Percentiles rank a stretch among this genome's conserved stretches.
phyloP scores from a whole-genome alignment of 1,140 invertebrate genomes.

The Monomorium pharaonis region DNA sequence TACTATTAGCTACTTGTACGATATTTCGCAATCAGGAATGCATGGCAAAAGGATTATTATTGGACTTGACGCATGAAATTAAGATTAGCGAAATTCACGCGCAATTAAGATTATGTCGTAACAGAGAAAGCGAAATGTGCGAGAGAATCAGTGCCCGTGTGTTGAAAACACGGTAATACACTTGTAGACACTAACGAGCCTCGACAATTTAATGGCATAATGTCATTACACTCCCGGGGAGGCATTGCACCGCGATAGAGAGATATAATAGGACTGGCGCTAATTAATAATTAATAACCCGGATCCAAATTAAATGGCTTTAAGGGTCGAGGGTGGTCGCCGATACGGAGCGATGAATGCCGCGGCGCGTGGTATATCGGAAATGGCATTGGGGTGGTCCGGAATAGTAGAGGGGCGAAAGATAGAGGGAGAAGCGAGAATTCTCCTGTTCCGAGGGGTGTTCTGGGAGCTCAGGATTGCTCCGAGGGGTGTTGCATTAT shows the following conservation, averaged over 20 bases:
- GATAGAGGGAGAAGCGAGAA: constrained; percentile 42
- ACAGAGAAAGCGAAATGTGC: constrained; percentile 14
- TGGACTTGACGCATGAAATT: background rate
- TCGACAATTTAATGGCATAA: constrained; percentile 81
- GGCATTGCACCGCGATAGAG: constrained; percentile 80
- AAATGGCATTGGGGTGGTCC: constrained; percentile 74
- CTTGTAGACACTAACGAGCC: constrained; percentile 73
- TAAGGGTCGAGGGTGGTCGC: constrained; percentile 79
- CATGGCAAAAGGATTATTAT: background rate
- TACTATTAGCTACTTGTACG: background rate
- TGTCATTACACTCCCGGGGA: constrained; percentile 71
- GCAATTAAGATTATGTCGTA: constrained; percentile 11
- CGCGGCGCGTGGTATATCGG: constrained; percentile 75
- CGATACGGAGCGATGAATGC: constrained; percentile 78
- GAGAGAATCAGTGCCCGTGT: background rate
- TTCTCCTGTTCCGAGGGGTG: constrained; percentile 79
- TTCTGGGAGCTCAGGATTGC: constrained; percentile 73
- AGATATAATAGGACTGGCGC: constrained; percentile 82
- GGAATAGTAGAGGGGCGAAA: constrained; percentile 47
- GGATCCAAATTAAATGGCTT: constrained; percentile 83
- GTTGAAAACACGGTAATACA: constrained; percentile 34
- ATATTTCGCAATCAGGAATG: background rate
- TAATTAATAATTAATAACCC: constrained; percentile 86
- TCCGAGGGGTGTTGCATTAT: constrained; percentile 83
- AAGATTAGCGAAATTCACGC: background rate